Evolutionary conservation across 1,140 invertebrate species (phyloP).

Genomic region (Microplitis mediator): DNA sequence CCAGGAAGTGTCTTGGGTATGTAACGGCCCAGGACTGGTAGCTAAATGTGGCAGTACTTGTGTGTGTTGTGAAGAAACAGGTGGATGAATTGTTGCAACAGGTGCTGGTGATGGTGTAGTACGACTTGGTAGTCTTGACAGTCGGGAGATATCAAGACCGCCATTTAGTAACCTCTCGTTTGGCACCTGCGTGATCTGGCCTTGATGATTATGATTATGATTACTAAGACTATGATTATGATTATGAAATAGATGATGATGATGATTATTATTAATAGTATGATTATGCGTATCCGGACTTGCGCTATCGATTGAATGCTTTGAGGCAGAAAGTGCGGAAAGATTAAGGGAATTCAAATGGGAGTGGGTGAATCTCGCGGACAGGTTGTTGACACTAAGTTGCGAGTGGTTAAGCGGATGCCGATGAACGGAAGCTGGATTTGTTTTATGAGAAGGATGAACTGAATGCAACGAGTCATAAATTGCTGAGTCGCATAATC

Average conservation of each 20-base stretch:
- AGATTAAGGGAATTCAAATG: constrained; percentile 68
- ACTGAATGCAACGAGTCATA: constrained; percentile 48
- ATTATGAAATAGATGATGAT: constrained; percentile 26
- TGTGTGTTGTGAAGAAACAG: not conserved
- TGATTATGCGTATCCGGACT: constrained; percentile 43
- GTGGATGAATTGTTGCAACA: constrained; percentile 31
- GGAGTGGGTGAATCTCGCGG: constrained; percentile 54
- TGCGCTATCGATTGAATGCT: constrained; percentile 74
- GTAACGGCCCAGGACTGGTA: constrained; percentile 8
- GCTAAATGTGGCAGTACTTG: not conserved
- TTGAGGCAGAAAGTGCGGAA: constrained; percentile 71
- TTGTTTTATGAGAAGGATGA: constrained; percentile 38
- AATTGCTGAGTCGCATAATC: constrained; percentile 38
- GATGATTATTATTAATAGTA: constrained; percentile 5
- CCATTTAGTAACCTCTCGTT: constrained; percentile 57
- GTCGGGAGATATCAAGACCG: constrained; percentile 63
- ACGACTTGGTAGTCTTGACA: constrained; percentile 54
- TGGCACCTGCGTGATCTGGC: constrained; percentile 24
- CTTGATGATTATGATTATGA: not conserved
- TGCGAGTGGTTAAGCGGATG: constrained; percentile 57
- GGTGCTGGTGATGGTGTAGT: constrained; percentile 55
- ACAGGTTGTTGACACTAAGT: constrained; percentile 57
- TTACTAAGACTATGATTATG: constrained; percentile 15
- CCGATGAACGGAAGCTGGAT: constrained; percentile 46
- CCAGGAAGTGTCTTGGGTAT: constrained; percentile 61